phyloP scores from a whole-genome alignment of 30 jellyfish, hydroid and myxozoan species.

The Morbakka virulenta region DNA sequence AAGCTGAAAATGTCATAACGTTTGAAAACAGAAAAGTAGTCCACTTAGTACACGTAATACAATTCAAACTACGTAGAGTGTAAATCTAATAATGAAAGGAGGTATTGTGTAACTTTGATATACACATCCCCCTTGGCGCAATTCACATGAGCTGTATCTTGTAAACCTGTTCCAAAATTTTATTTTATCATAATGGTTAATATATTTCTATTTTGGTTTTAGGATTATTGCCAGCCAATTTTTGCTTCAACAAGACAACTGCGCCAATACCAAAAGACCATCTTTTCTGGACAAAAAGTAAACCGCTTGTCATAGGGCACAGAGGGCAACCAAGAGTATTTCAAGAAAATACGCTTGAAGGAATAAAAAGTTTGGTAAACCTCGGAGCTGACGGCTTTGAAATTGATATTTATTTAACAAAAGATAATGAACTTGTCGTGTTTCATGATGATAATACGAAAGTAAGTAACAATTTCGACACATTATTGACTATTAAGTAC shows the following conservation, averaged over 20 bases:
- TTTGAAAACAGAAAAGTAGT: no score
- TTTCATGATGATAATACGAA: conserved; percentile 81
- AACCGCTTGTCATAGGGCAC: conserved; percentile 83
- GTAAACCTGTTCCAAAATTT: no score
- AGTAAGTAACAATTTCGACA: conserved; percentile 23
- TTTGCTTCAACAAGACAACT: conserved; percentile 49
- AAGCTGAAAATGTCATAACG: no score
- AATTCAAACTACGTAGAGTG: no score
- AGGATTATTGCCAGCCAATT: no score
- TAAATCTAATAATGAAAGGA: no score
- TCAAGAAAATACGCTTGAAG: conserved; percentile 82
- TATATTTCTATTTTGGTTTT: no score
- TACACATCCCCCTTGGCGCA: no score
- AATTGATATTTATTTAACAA: conserved; percentile 61
- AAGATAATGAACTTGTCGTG: conserved; percentile 60
- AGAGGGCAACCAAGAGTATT: conserved; percentile 73
- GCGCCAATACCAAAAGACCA: conserved; percentile 66
- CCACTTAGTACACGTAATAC: no score
- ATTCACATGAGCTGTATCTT: no score
- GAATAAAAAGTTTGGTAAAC: conserved; percentile 52
- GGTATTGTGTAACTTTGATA: no score
- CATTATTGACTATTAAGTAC: neutral
- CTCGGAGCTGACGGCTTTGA: conserved; percentile 87
- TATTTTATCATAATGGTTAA: no score
- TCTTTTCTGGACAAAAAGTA: conserved; percentile 51